These are phyloP conservation scores for Neomorphus geoffroyi DNA, from an alignment of 2,797 vertebrate genomes.

Conservation along the genomic window DNA sequence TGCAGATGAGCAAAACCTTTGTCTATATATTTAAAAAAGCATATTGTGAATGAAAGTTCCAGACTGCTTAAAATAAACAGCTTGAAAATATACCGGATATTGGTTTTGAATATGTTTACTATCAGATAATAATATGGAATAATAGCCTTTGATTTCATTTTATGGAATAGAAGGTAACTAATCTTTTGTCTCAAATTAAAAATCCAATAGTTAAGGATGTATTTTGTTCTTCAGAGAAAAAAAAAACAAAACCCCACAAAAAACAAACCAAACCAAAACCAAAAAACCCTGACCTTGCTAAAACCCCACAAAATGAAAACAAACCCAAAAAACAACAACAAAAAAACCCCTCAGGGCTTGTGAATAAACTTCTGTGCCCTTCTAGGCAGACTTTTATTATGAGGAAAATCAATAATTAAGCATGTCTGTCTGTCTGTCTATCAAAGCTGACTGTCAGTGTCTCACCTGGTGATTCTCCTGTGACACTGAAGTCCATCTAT, in stretches of 20 bases:
- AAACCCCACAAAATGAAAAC: too few species aligned
- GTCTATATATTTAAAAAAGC: not conserved
- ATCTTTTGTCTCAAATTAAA: not conserved
- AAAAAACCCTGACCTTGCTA: too few species aligned
- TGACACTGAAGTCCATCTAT: not conserved
- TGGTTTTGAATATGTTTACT: not conserved
- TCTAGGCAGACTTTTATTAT: not conserved
- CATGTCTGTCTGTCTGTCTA: not conserved
- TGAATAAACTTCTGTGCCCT: not conserved
- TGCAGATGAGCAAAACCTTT: not conserved
- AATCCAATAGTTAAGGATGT: not conserved
- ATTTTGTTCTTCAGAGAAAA: not conserved
- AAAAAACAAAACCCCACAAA: too few species aligned
- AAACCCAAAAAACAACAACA: not conserved
- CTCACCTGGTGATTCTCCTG: not conserved
- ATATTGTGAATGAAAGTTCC: not conserved
- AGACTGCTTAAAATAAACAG: not conserved
- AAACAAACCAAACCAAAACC: not conserved
- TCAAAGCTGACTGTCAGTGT: not conserved
- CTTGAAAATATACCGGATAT: not conserved
- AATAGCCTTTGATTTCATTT: too few species aligned
- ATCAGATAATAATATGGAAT: not conserved
- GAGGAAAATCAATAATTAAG: not conserved
- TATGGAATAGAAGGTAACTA: not conserved
- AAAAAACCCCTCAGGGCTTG: fast-evolving